Percentiles rank a stretch among this genome's conserved stretches.
These are phyloP conservation scores for Aspidiotus destructor DNA, from an alignment of 2,888 invertebrate species.

Conservation along the genomic window DNA sequence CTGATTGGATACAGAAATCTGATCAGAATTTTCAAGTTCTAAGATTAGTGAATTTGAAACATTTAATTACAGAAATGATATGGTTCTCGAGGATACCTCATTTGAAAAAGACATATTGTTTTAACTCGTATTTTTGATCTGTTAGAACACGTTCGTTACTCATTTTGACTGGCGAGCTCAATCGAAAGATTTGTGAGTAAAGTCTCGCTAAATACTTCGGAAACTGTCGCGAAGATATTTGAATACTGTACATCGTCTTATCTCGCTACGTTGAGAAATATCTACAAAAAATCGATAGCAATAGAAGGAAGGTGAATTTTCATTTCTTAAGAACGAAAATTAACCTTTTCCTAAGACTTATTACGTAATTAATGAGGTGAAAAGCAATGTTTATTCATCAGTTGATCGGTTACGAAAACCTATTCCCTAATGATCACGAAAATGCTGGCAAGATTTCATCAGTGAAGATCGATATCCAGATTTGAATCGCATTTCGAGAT, in stretches of 20 bases:
- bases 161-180: not conserved
- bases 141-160: not conserved
- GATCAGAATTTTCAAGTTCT: too few species aligned
- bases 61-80: too few species aligned
- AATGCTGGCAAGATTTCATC: too few species aligned
- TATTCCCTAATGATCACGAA: too few species aligned
- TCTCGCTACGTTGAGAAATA: not conserved
- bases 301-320: not conserved
- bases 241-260: not conserved
- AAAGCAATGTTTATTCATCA: not conserved
- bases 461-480: too few species aligned
- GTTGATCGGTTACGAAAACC: not conserved
- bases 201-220: not conserved
- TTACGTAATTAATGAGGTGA: not conserved
- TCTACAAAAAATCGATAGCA: not conserved
- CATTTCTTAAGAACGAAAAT: not conserved
- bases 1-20: too few species aligned
- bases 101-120: too few species aligned
- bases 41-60: too few species aligned
- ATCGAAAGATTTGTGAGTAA: not conserved
- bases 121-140: too few species aligned
- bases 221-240: not conserved
- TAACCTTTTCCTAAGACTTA: not conserved
- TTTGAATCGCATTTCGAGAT: too few species aligned
- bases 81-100: too few species aligned